These are phyloP conservation scores for Rhinoptilus africanus DNA, from an alignment of 2,113 vertebrate species.

Conservation along the genomic window DNA sequence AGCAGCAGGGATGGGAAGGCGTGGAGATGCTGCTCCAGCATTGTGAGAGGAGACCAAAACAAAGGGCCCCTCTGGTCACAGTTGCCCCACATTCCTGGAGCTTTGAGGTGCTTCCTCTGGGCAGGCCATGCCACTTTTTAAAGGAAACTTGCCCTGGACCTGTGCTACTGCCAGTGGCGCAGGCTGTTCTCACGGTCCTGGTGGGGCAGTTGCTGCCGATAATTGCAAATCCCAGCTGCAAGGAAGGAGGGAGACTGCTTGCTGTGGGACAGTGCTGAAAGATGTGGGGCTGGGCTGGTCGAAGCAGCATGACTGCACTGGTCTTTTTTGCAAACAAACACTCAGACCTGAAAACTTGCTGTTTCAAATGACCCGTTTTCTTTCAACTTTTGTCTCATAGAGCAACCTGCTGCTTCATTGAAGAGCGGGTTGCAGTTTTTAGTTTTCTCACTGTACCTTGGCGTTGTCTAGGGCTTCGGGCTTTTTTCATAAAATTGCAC, in stretches of 20 bases:
- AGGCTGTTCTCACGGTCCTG: not conserved
- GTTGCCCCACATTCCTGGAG: not conserved
- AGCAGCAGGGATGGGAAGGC: not conserved
- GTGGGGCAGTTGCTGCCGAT: accelerated
- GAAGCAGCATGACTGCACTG: accelerated
- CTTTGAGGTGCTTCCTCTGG: not conserved
- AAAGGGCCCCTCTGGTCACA: accelerated
- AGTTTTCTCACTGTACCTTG: not conserved
- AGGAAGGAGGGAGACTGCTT: not conserved
- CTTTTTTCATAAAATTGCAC: not conserved
- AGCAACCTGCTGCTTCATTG: not conserved
- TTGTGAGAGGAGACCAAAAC: not conserved
- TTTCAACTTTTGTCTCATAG: not conserved
- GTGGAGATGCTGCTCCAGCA: not conserved
- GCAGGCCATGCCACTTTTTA: not conserved
- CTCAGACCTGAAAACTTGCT: not conserved
- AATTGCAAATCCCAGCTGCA: not conserved
- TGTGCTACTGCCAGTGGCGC: too few relatives aligned
- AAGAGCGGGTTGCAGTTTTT: not conserved
- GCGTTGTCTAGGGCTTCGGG: not conserved
- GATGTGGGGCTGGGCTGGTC: not conserved
- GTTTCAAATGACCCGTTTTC: not conserved
- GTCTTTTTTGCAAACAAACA: not conserved
- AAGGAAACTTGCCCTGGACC: not conserved
- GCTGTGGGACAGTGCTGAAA: not conserved